Base-by-base conservation (phyloP, 2,888 invertebrate species). In the Scaptomyza flava region DNA sequence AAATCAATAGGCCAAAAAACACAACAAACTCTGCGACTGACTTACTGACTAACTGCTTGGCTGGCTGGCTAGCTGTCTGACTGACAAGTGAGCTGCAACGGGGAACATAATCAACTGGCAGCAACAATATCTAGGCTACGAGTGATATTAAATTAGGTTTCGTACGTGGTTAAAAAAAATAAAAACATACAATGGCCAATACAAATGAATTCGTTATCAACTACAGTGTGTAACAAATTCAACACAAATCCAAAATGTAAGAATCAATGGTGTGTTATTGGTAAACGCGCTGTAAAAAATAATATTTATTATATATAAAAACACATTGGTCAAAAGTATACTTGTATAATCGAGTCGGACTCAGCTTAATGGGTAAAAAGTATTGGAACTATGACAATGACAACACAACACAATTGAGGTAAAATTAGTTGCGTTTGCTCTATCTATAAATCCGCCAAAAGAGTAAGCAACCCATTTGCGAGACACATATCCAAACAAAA, bases 21-120 rank as follows among this genome's bases (percentile, higher is more conserved):
- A 63, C 31, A 38, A 56, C 51, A 64, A 73, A 67, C 59, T 45
- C 30, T 59, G 48, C 45, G 43, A 68, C 50, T 56, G 34, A 38
- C 36, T 52, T 27, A 52, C 48, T 56, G 34, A 38, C 36, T 52
- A 31, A 52, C 48, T 60, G 14, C 14, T 14, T 14, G 61, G 47
- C 65, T 52, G 17, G 48, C 54, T 54, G 17, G 12, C 1, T 31
- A 31, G 27, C 12, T 42, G 46, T 12, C 42, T 68, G 57, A 79
- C 71, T 79, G 87, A 84, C 84, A 83, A 77, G 81, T 72, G 64
- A 71, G 52, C 66, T 58, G 45, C 46, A 57, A 56, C 64, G 75
- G 59, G 68, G 68, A 81, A 79, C 82, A 85, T 82, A 83, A 83
- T 85, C 82, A 83, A 83, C 86, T 87, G 59, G 54, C 74, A 58